Conservation (phyloP, 2,888 invertebrate genomes). For the Nephrotoma appendiculata region DNA sequence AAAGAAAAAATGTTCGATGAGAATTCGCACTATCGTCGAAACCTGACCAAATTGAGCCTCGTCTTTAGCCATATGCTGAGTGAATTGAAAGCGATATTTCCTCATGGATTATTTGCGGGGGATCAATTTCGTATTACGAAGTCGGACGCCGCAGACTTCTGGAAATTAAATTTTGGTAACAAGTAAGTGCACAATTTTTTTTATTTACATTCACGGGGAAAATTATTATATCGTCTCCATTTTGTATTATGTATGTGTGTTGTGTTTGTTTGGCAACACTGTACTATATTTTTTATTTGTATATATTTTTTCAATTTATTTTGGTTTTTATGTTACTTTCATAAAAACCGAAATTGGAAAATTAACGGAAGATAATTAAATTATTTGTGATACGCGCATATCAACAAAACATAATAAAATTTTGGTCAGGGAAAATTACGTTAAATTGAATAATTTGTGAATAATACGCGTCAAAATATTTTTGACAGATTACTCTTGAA, state of each 20-base stretch:
- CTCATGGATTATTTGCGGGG: slow-evolving; percentile 88
- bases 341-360: not conserved
- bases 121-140: slow-evolving; percentile 98
- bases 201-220: not conserved
- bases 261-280: not conserved
- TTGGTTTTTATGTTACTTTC: not conserved
- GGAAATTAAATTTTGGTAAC: slow-evolving; percentile 92
- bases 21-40: slow-evolving; percentile 82
- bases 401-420: not conserved
- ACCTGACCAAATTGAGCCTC: slow-evolving; percentile 92
- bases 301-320: not conserved
- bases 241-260: not conserved
- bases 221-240: not conserved
- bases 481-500: not conserved
- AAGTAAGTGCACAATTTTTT: slow-evolving; percentile 45
- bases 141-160: slow-evolving; percentile 97
- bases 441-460: not conserved
- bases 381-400: not conserved
- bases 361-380: not conserved
- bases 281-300: not conserved
- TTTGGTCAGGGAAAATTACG: too few species aligned
- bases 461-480: not conserved
- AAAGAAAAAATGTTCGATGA: slow-evolving; percentile 99
- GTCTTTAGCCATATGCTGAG: slow-evolving; percentile 99
- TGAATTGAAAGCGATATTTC: slow-evolving; percentile 96